A percentile compares a stretch with the other conserved stretches of the same genome.
These are phyloP conservation scores for Chalcis sispes DNA, from an alignment of 2,888 invertebrate genomes.

Conservation along the genomic window DNA sequence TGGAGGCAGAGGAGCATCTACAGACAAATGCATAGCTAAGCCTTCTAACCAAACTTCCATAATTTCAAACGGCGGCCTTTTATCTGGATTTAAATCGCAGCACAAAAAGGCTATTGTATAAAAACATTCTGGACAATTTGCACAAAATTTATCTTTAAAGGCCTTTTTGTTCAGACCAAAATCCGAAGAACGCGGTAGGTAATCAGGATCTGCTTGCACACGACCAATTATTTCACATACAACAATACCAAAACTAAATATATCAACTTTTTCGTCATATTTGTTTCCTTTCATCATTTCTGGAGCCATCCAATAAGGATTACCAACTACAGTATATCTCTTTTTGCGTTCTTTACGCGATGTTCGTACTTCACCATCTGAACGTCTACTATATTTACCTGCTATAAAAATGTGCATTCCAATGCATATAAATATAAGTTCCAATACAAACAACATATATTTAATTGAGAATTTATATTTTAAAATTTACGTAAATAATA, in stretches of 20 bases:
- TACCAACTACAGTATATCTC: conserved; percentile 96
- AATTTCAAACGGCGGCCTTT: conserved; percentile 92
- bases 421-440: neutral
- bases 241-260: conserved; percentile 96
- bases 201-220: conserved; percentile 96
- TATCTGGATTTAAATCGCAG: conserved; percentile 93
- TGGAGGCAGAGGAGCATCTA: conserved; percentile 80
- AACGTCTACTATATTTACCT: conserved; percentile 69
- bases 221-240: conserved; percentile 97
- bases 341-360: conserved; percentile 86
- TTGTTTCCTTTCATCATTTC: conserved; percentile 98
- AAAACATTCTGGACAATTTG: conserved; percentile 89
- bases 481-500: neutral
- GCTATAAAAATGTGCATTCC: conserved; percentile 20
- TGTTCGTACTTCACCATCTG: conserved; percentile 76
- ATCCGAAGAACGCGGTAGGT: conserved; percentile 91
- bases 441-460: neutral
- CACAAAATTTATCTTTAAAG: conserved; percentile 92
- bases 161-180: conserved; percentile 93
- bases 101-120: conserved; percentile 93
- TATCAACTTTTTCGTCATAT: conserved; percentile 97
- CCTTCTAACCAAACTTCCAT: conserved; percentile 93
- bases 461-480: neutral
- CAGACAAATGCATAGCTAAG: conserved; percentile 84
- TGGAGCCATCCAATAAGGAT: conserved; percentile 99